These are phyloP conservation scores for Eumerus sabulonum DNA, from an alignment of 2,888 invertebrate genomes.

Conservation along the genomic window DNA sequence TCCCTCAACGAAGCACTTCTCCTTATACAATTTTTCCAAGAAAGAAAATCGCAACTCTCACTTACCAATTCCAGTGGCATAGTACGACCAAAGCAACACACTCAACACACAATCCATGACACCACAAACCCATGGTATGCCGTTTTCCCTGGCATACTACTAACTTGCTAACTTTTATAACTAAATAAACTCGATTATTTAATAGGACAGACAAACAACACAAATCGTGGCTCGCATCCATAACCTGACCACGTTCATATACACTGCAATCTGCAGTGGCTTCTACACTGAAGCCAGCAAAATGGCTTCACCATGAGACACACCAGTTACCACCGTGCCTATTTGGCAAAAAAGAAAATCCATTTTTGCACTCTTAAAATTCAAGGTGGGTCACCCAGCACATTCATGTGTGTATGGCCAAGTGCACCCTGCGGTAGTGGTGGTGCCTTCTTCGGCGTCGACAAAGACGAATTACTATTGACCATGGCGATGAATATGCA, in stretches of 20 bases:
- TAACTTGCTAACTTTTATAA: slow-evolving; percentile 69
- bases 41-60: slow-evolving; percentile 61
- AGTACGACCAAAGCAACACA: slow-evolving; percentile 26
- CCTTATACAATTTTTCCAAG: slow-evolving; percentile 53
- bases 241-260: slow-evolving; percentile 5
- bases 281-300: slow-evolving; percentile 50
- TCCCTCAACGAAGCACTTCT: slow-evolving; percentile 32
- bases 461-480: slow-evolving; percentile 30
- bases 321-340: slow-evolving; percentile 7
- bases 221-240: slow-evolving; percentile 58
- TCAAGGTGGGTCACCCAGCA: slow-evolving; percentile 68
- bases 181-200: slow-evolving; percentile 68
- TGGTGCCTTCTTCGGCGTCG: slow-evolving; percentile 26
- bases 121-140: slow-evolving; percentile 20
- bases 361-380: slow-evolving; percentile 55
- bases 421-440: slow-evolving; percentile 9
- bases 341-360: slow-evolving; percentile 39
- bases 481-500: slow-evolving; percentile 52
- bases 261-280: not conserved
- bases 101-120: slow-evolving; percentile 13
- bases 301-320: slow-evolving; percentile 44
- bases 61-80: slow-evolving; percentile 50
- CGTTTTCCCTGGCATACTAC: slow-evolving; percentile 63
- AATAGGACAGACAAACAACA: slow-evolving; percentile 59
- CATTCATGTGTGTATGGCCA: slow-evolving; percentile 30